Percentiles rank a stretch among this genome's conserved stretches.
These are phyloP conservation scores for Festucalex cinctus DNA, from an alignment of 2,113 vertebrate species.

Conservation along the genomic window DNA sequence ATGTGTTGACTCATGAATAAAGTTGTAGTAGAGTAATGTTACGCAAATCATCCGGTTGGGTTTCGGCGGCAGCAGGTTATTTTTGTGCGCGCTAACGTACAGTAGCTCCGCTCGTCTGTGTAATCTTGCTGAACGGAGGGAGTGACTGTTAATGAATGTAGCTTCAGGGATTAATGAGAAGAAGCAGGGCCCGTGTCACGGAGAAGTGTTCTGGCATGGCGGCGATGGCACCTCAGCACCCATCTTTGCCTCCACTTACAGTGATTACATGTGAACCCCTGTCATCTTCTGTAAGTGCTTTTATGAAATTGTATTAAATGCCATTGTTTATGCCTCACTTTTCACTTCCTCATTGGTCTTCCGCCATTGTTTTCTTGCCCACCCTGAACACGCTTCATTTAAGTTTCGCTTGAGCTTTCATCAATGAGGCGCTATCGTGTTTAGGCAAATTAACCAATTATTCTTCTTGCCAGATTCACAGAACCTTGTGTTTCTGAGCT, in stretches of 20 bases:
- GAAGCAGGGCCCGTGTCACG: slow-evolving; percentile 66
- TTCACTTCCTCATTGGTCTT: slow-evolving; percentile 56
- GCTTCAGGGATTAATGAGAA: slow-evolving; percentile 72
- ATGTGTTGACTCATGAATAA: slow-evolving; percentile 39
- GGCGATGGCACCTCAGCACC: slow-evolving; percentile 57
- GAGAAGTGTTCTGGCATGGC: slow-evolving; percentile 62
- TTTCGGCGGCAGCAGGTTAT: slow-evolving; percentile 56
- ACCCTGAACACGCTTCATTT: slow-evolving; percentile 63
- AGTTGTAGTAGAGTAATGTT: slow-evolving; percentile 20
- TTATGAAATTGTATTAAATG: slow-evolving; percentile 75
- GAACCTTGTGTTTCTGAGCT: slow-evolving; percentile 27
- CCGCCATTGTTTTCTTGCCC: slow-evolving; percentile 43
- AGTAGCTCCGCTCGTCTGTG: slow-evolving; percentile 33
- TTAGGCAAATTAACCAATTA: slow-evolving; percentile 62
- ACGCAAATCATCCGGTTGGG: slow-evolving; percentile 39
- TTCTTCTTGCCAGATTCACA: slow-evolving; percentile 46
- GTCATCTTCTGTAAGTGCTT: slow-evolving; percentile 71
- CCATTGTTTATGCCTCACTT: slow-evolving; percentile 74
- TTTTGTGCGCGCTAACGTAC: slow-evolving; percentile 44
- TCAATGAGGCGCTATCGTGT: slow-evolving; percentile 62
- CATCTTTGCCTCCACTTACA: slow-evolving; percentile 65
- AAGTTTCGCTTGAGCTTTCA: slow-evolving; percentile 62
- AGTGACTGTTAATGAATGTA: slow-evolving; percentile 69
- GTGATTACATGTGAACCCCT: slow-evolving; percentile 76
- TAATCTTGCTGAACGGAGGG: slow-evolving; percentile 43